Evolutionary conservation across 2,888 invertebrate species (phyloP).

Genomic region (Eupithecia tripunctaria): DNA sequence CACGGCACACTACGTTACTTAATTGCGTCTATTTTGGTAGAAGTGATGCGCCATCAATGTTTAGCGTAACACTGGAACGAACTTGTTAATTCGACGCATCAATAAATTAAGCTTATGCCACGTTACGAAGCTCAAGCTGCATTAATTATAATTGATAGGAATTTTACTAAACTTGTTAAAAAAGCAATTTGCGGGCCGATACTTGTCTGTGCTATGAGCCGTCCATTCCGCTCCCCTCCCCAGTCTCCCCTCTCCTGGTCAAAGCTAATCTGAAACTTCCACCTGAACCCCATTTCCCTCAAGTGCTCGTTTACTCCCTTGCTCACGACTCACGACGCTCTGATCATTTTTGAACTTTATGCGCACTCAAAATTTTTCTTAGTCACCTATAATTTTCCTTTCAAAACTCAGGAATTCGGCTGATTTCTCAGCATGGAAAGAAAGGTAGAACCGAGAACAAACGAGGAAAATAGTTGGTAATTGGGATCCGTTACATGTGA

Average conservation of each 20-base stretch:
- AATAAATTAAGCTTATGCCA: slow-evolving; percentile 54
- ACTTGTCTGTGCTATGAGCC: slow-evolving; percentile 51
- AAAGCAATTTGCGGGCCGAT: slow-evolving; percentile 58
- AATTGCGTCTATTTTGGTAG: not conserved
- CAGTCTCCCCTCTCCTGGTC: slow-evolving; percentile 43
- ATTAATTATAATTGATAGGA: slow-evolving; percentile 51
- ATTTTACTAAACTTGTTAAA: slow-evolving; percentile 56
- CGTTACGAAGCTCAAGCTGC: slow-evolving; percentile 34
- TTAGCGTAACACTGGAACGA: not conserved
- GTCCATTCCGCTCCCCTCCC: slow-evolving; percentile 56
- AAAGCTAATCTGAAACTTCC: slow-evolving; percentile 50
- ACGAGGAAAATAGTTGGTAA: slow-evolving; percentile 12
- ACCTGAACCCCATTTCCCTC: slow-evolving; percentile 64
- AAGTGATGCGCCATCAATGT: not conserved
- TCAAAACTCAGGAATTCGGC: slow-evolving; percentile 33
- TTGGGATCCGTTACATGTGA: slow-evolving; percentile 16
- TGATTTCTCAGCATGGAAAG: slow-evolving; percentile 15
- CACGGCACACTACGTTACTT: too few relatives aligned
- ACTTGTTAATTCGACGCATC: slow-evolving; percentile 10
- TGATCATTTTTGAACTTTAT: slow-evolving; percentile 59
- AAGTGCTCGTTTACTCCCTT: slow-evolving; percentile 61
- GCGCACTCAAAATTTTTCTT: slow-evolving; percentile 47
- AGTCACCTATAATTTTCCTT: slow-evolving; percentile 44
- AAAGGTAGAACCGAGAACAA: slow-evolving; percentile 17
- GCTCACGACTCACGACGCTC: slow-evolving; percentile 57